Base-by-base conservation (phyloP, 2,888 invertebrate genomes). In the Phasia obesa region DNA sequence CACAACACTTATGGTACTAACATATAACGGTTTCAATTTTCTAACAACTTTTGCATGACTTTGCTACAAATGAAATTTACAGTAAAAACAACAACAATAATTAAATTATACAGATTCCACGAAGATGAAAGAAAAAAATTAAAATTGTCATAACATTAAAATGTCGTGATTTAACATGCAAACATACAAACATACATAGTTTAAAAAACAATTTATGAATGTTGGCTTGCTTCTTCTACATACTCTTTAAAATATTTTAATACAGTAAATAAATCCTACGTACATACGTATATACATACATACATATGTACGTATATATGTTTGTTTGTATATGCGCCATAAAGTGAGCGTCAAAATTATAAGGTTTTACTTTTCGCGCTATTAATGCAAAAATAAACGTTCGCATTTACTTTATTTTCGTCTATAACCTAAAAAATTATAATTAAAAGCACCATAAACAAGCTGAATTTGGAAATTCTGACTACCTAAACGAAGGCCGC, bases 41-140 rank as follows among this genome's bases (percentile, higher is more conserved):
- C 71, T 67, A 79, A 67, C 51, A 65, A 73, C 65, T 53, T 79
- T 82, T 78, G 74, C 82, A 83, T 83, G 79, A 83, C 74, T 75
- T 70, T 65, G 51, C 59, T n/a, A 59, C 51, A 78, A 69, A 70
- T 53, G 59, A 35, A 65, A 60, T 21, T 49, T 60, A 67, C 57
- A 53, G 35, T 44, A 44, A 60, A 77, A 51, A 60, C 44, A 47
- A 47, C 44, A 47, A 47, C 44, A 7, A 2, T 23, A 47, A n/a
- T n/a, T n/a, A 55, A 2, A n/a, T 44, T 7, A 35, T 21, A 9
- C 13, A 21, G 31, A n/a, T 47, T 47, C 49, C 38, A 60, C 27
- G 27, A 42, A 59, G 49, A 67, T 31, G 42, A 44, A 49, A 6
- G 42, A 17, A 55, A 67, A 77, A 73, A 73, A 67, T 6, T 35